Evolutionary conservation across 2,113 vertebrate species (phyloP).

Genomic region (Scolopax mira): DNA sequence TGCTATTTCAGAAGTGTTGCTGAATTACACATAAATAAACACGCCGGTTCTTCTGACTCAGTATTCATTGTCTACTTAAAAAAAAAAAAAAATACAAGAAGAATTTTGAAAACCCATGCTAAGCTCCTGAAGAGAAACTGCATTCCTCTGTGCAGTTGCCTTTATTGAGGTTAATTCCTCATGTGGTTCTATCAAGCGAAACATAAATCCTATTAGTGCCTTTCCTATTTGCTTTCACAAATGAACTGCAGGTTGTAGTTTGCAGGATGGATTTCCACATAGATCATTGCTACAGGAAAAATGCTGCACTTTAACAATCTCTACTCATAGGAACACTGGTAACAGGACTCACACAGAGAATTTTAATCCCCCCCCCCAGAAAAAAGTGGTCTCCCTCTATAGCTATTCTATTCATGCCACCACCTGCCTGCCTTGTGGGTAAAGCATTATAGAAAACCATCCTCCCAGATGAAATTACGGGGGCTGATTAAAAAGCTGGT

Average conservation of each 20-base stretch:
- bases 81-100: not conserved
- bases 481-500: not conserved
- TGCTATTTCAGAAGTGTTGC: not conserved
- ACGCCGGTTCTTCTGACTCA: not conserved
- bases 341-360: not conserved
- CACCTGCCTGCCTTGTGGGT: not conserved
- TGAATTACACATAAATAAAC: not conserved
- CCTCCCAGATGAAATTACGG: not conserved
- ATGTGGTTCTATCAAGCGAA: not conserved
- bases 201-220: constrained; percentile 36
- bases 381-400: not conserved
- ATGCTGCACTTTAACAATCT: not conserved
- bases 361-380: not conserved
- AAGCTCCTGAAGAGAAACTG: constrained; percentile 2
- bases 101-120: not conserved
- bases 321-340: not conserved
- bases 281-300: not conserved
- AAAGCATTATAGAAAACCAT: not conserved
- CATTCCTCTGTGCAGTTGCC: not conserved
- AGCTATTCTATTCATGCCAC: not conserved
- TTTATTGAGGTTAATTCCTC: constrained; percentile 49
- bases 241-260: not conserved
- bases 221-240: not conserved
- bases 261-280: not conserved
- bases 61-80: not conserved